Evolutionary conservation across 2,888 invertebrate species (phyloP).

Genomic region (Ophraella communa): DNA sequence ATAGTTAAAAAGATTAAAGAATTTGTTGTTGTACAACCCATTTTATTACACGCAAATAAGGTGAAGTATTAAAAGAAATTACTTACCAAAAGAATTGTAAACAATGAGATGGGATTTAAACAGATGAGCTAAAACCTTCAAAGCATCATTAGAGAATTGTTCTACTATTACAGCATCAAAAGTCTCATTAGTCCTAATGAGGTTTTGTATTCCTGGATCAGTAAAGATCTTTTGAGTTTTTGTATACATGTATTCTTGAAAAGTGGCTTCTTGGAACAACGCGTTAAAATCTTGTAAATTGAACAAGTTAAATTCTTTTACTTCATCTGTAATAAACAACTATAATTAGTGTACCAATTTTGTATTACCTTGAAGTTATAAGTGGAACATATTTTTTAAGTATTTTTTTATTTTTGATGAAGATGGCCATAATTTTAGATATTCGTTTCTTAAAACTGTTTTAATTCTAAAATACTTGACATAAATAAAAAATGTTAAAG

Average conservation of each 20-base stretch:
- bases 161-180: slow-evolving; percentile 60
- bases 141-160: slow-evolving; percentile 62
- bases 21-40: too few relatives aligned
- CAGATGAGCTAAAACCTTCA: slow-evolving; percentile 54
- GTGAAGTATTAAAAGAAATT: too few relatives aligned
- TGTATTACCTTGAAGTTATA: too few relatives aligned
- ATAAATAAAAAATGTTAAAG: too few relatives aligned
- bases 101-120: slow-evolving; percentile 55
- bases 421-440: too few relatives aligned
- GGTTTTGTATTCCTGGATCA: slow-evolving; percentile 45
- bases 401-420: too few relatives aligned
- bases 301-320: slow-evolving; percentile 13
- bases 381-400: too few relatives aligned
- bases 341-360: too few relatives aligned
- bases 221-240: slow-evolving; percentile 40
- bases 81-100: slow-evolving; percentile 56
- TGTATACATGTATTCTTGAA: slow-evolving; percentile 29
- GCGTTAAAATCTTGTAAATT: slow-evolving; percentile 2
- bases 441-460: too few relatives aligned
- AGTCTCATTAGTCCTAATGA: slow-evolving; percentile 51
- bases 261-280: slow-evolving; percentile 10
- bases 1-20: too few relatives aligned
- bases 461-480: too few relatives aligned
- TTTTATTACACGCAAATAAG: too few relatives aligned
- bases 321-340: slow-evolving; percentile 15